phyloP scores from a whole-genome alignment of 2,888 invertebrate species.

The Drosophila paramelanica region DNA sequence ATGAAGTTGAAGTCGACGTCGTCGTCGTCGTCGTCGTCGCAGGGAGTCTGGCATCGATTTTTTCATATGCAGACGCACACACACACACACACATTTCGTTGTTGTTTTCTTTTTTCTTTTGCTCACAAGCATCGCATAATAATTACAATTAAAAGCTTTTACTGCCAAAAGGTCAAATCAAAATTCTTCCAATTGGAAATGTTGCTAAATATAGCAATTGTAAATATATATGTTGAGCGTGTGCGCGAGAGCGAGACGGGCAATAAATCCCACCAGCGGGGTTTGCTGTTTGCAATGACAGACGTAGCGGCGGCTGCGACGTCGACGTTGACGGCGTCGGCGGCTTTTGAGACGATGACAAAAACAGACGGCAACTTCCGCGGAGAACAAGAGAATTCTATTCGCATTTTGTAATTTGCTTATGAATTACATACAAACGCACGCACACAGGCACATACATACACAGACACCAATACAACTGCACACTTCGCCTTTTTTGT shows the following conservation, averaged over 20 bases:
- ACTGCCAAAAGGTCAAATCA: slow-evolving; percentile 74
- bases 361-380: slow-evolving; percentile 66
- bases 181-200: slow-evolving; percentile 67
- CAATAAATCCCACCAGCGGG: slow-evolving; percentile 30
- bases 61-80: slow-evolving; percentile 68
- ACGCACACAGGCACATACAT: slow-evolving; percentile 13
- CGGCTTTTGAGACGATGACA: slow-evolving; percentile 68
- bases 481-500: slow-evolving; percentile 28
- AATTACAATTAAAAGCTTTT: slow-evolving; percentile 68
- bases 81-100: slow-evolving; percentile 33
- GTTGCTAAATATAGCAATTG: slow-evolving; percentile 70
- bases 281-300: slow-evolving; percentile 55
- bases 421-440: slow-evolving; percentile 44
- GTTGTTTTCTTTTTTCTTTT: slow-evolving; percentile 29
- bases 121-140: slow-evolving; percentile 35
- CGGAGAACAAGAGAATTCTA: slow-evolving; percentile 62
- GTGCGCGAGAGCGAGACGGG: slow-evolving; percentile 47
- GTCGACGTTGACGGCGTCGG: slow-evolving; percentile 28
- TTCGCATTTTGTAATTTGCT: slow-evolving; percentile 65
- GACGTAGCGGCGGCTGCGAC: slow-evolving; percentile 62
- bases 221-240: slow-evolving; percentile 28
- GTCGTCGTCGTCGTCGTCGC: slow-evolving; percentile 38
- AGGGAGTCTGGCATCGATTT: slow-evolving; percentile 81
- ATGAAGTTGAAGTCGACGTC: slow-evolving; percentile 67
- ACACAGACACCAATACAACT: slow-evolving; percentile 11